Conservation (phyloP, 2,797 vertebrate genomes). For the Coregonus sp. region DNA sequence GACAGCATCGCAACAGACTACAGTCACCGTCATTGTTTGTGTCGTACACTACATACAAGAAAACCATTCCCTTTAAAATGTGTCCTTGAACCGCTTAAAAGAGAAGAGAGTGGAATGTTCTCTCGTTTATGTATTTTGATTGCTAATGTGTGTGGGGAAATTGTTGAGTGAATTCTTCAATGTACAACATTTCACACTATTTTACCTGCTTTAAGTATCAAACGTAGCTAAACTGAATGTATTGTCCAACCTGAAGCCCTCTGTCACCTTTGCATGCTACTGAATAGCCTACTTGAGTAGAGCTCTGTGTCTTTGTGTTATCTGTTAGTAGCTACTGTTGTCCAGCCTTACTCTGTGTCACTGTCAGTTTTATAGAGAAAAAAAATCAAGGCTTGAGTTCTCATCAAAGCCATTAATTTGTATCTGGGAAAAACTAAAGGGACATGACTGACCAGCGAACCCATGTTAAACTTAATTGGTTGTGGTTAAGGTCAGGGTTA, state of each 20-base stretch:
- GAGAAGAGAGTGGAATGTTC: background rate
- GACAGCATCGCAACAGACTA: constrained; percentile 42
- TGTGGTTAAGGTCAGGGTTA: no score
- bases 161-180: background rate
- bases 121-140: background rate
- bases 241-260: constrained; percentile 52
- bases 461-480: no score
- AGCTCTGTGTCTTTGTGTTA: background rate
- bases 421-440: no score
- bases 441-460: no score
- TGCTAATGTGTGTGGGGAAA: background rate
- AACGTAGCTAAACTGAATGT: constrained; percentile 73
- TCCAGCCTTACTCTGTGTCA: no score
- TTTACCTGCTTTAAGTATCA: constrained; percentile 53
- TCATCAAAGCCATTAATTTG: no score
- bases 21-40: constrained; percentile 40
- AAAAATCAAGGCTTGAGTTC: no score
- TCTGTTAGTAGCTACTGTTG: no score
- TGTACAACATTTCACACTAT: constrained; percentile 40
- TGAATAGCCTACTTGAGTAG: background rate
- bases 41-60: constrained; percentile 48
- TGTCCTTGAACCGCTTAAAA: background rate
- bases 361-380: no score
- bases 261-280: constrained; percentile 33
- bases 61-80: constrained; percentile 35